Conservation (phyloP, 2,888 invertebrate genomes). For the Agrotis segetum region DNA sequence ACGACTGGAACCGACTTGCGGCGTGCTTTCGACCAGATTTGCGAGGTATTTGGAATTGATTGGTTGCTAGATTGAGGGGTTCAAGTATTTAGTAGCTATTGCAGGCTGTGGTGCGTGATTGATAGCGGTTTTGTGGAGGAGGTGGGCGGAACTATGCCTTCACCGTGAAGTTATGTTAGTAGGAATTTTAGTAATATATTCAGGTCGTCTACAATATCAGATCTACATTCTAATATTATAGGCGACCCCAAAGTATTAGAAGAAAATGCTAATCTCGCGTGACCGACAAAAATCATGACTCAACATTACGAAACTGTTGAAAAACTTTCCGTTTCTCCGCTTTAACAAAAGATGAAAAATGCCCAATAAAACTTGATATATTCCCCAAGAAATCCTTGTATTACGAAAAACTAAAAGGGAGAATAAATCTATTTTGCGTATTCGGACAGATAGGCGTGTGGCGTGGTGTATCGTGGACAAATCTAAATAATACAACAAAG, state of each 20-base stretch:
- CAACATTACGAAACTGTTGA: neutral
- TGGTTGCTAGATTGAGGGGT: conserved; percentile 53
- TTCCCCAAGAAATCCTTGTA: conserved; percentile 27
- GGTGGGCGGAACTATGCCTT: neutral
- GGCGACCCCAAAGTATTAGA: neutral
- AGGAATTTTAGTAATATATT: conserved; percentile 24
- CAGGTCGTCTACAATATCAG: neutral
- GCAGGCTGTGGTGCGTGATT: conserved; percentile 38
- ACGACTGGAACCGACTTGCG: conserved; percentile 59
- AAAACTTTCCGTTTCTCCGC: conserved; percentile 8
- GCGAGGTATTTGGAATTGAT: conserved; percentile 61
- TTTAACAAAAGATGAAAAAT: conserved; percentile 26
- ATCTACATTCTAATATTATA: neutral
- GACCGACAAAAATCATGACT: conserved; percentile 8
- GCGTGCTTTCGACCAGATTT: conserved; percentile 60
- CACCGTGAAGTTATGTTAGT: conserved; percentile 13
- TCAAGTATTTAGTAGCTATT: conserved; percentile 53
- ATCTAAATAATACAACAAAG: conserved; percentile 57
- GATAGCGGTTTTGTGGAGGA: conserved; percentile 20
- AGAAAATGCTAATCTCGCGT: neutral
- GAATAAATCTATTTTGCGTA: conserved; percentile 52
- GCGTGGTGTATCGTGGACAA: conserved; percentile 39
- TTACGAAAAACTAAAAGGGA: conserved; percentile 38
- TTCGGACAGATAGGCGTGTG: conserved; percentile 55
- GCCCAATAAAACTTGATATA: conserved; percentile 30